Base-by-base conservation (phyloP, 2,888 invertebrate genomes). In the Luperina testacea region DNA sequence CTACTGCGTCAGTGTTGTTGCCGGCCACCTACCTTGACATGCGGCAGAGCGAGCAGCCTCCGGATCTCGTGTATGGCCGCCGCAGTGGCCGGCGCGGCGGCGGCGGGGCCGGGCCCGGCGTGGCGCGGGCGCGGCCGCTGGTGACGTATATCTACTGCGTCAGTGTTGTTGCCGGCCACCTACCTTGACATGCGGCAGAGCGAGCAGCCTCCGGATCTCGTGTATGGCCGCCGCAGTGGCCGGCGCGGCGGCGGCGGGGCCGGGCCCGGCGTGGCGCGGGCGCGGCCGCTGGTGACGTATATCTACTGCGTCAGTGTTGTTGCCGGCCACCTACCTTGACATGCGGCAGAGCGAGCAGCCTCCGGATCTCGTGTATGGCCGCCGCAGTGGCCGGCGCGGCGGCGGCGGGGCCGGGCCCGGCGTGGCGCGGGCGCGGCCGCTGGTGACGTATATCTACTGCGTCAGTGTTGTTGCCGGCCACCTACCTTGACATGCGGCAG, bases 331-430 rank as follows among this genome's bases (percentile, higher is more conserved):
- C 32, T 17, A 63, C 63, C 63, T 81, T 80, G 83, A 98, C 95
- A 92, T 98, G 97, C 72, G 98, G 97, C 92, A 97, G 96, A 65
- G 97, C 96, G 42, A 98, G 97, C 90, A 97, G 92, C 81, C 97
- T 97, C 8, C 96, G 89, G 87, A 95, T 88, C 88, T 96, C 96
- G 93, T 95, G 95, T 75, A 95, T 90, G 75, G 91, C 90, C 69
- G 91, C 24, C 51, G 94, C 92, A 20, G 94, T 92, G 76, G 92
- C 92, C 64, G 94, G 93, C 17, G 94, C 71, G 78, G 94, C 98
- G 97, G 93, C 98, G 97, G 95, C 98, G 97, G 93, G 98, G 97
- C 87, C 91, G 59, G 93, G 78, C 2, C 51, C 79, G 97, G 98
- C 90, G 98, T 97, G 92, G 97, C 95, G 93, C 76, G 89, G 91